Percentiles rank a stretch among this genome's conserved stretches.
Conservation (phyloP, 2,113 vertebrate genomes). For the Geothlypis trichas region DNA sequence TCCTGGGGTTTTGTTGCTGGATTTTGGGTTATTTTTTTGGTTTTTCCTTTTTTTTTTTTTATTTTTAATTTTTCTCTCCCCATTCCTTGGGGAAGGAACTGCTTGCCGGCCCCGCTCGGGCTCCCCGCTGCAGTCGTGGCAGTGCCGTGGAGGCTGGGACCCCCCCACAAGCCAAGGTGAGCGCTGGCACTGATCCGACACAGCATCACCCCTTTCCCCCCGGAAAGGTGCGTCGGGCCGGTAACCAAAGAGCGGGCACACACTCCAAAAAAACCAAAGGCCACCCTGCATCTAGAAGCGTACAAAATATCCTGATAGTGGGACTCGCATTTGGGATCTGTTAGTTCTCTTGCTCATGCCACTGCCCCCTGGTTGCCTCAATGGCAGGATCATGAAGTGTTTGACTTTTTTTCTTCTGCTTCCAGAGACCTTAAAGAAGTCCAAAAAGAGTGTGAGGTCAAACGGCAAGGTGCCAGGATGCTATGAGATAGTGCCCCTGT, state of each 20-base stretch:
- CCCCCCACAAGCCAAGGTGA: slow-evolving; percentile 45
- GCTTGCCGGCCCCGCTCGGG: background rate
- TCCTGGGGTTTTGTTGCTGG: background rate
- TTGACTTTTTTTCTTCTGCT: slow-evolving; percentile 89
- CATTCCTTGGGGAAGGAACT: background rate
- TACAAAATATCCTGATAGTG: background rate
- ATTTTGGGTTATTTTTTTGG: background rate
- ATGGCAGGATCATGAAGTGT: slow-evolving; percentile 94
- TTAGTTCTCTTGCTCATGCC: slow-evolving; percentile 79
- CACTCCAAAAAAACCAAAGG: background rate
- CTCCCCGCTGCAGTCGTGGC: slow-evolving; percentile 1
- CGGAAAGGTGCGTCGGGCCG: background rate
- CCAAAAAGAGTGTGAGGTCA: slow-evolving; percentile 79
- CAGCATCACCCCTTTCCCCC: background rate
- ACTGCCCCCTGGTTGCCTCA: slow-evolving; percentile 84
- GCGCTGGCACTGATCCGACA: slow-evolving; percentile 21
- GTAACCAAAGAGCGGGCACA: background rate
- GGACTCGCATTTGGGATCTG: slow-evolving; percentile 46
- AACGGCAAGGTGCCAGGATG: slow-evolving; percentile 78
- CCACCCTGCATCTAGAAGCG: slow-evolving; percentile 8
- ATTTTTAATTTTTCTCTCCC: background rate
- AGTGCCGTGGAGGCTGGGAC: background rate
- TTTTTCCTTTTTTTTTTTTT: no score
- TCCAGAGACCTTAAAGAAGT: slow-evolving; percentile 90
- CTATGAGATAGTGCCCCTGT: slow-evolving; percentile 82